Base-by-base conservation (phyloP, 2,113 vertebrate species). In the Jaculus jaculus region DNA sequence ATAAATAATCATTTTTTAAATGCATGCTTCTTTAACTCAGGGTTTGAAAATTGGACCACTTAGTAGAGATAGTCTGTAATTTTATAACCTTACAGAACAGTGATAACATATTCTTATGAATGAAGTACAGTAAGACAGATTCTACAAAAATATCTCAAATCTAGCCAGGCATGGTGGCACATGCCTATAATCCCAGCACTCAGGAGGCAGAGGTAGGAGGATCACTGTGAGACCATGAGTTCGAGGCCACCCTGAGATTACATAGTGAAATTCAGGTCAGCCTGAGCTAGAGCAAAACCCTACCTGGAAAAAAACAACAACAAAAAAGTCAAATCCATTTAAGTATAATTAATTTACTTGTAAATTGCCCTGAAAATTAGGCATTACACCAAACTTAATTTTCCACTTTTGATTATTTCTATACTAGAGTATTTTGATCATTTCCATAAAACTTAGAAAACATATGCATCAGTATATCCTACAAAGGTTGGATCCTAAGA, bases 361-460 rank as follows among this genome's bases (percentile, higher is more conserved):
- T 21, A 96, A 77, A 54, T 74, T 79, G 39, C 42, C 17, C 32
- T 26, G 16, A 39, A 83, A 72, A 82, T 0, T 34, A 61, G 23
- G 21, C 54, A 69, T 78, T 85, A 32, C 16, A 26, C 13, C 80
- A 80, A 66, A 74, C 17, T 90, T 47, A 66, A 69, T n/a, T 89
- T 93, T 23, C 4, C 12, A 68, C 37, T 89, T 93, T 77, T n/a
- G 20, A 61, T 7, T 61, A 58, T 89, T 73, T 92, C 77, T 87
- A 5, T 63, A 15, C 1, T 39, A 75, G 61, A 42, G 26, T 42
- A 28, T 84, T 73, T 5, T 30, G 82, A 89, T 63, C 23, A 42
- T 77, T 8, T 86, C 23, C 18, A 37, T 65, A 87, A 91, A 96
- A 78, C n/a, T 18, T 54, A 89, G 72, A 89, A 94, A 93, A 87